These are phyloP conservation scores for Eolophus roseicapilla DNA, from an alignment of 2,113 vertebrate species.

Conservation along the genomic window DNA sequence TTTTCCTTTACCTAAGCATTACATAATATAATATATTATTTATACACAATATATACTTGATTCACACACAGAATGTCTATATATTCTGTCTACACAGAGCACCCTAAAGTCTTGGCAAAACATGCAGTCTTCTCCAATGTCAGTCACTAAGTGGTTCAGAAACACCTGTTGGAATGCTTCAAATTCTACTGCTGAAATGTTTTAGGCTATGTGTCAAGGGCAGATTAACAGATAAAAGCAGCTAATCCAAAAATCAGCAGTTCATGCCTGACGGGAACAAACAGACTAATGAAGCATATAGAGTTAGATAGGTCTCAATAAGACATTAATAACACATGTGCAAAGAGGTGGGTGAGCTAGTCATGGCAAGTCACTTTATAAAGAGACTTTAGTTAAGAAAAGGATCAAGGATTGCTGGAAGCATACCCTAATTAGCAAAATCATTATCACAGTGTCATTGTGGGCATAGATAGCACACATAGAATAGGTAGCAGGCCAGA, in stretches of 20 bases:
- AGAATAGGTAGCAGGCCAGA: rapidly evolving
- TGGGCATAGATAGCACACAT: rapidly evolving
- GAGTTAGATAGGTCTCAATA: not conserved
- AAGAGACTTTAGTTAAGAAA: not conserved
- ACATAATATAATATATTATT: not conserved
- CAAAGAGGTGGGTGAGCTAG: not conserved
- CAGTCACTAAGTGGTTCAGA: not conserved
- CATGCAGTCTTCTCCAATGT: not conserved
- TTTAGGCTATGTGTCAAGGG: not conserved
- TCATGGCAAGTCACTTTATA: not conserved
- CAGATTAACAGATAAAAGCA: slow-evolving; percentile 29
- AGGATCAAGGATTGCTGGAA: not conserved
- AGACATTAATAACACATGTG: not conserved
- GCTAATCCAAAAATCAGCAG: slow-evolving; percentile 33
- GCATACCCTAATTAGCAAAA: not conserved
- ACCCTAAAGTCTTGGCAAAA: not conserved
- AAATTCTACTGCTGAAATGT: not conserved
- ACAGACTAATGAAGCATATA: not conserved
- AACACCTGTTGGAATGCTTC: not conserved
- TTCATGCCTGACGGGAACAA: not conserved
- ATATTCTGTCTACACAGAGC: not conserved
- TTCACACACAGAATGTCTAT: not conserved
- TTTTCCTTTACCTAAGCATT: not conserved
- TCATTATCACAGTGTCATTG: not conserved
- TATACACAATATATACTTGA: not conserved